Conservation (phyloP, 2,888 invertebrate species). For the Ormyrus thymus region DNA sequence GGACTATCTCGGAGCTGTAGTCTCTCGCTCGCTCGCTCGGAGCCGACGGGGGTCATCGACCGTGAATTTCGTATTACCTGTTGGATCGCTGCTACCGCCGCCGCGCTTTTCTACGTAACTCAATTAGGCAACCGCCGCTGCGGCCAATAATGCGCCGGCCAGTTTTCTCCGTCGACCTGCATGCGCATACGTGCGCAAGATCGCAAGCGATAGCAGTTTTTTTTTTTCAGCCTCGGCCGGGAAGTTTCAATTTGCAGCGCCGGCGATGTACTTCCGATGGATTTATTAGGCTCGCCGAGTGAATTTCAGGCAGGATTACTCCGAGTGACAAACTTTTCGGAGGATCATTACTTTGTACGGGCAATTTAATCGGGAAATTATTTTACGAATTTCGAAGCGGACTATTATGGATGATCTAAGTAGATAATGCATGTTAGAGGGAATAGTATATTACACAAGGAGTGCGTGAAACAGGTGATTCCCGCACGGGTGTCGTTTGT, state of each 20-base stretch:
- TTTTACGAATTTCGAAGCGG: not conserved
- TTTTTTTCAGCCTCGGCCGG: not conserved
- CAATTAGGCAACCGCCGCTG: conserved; percentile 27
- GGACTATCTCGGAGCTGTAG: conserved; percentile 18
- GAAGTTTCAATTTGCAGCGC: not conserved
- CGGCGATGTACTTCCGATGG: no score
- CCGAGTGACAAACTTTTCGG: no score
- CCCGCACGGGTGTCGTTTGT: no score
- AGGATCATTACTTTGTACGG: not conserved
- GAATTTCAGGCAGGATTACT: no score
- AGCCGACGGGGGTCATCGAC: conserved; percentile 41
- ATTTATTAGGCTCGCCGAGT: no score
- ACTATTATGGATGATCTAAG: no score
- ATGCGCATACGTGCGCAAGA: not conserved
- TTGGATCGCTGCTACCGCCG: conserved; percentile 13
- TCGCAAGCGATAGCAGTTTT: not conserved
- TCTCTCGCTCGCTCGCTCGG: conserved; percentile 4
- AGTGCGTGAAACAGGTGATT: no score
- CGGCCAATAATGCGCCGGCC: no score
- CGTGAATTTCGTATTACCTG: conserved; percentile 53
- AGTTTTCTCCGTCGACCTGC: no score
- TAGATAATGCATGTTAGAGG: no score
- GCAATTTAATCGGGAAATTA: conserved; percentile 26
- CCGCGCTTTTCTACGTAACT: conserved; percentile 28
- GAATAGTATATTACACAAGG: no score